Base-by-base conservation (phyloP, 1,140 invertebrate species). In the Forficula auricularia region DNA sequence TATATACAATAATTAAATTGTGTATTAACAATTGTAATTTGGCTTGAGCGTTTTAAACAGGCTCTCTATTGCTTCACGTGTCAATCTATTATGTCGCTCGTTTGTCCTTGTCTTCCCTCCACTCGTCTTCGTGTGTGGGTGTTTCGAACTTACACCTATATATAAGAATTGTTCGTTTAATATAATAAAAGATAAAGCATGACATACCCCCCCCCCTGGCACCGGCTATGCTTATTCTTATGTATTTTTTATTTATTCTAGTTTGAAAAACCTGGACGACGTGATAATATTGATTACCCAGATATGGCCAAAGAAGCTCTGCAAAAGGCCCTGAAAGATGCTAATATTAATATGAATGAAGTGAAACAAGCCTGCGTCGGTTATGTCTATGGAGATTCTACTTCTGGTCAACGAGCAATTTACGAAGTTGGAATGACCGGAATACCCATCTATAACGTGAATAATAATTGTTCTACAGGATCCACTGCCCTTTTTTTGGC, bases 391-490 rank as follows among this genome's bases (percentile, higher is more conserved):
- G 95, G 79, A 6, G 95, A 98, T 57, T 96, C 94, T 2, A 91
- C 91, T 10, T 83, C 80, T 65, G 95, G 95, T 2, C 94, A 99
- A 66, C 68, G 92, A 50, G 83, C 87, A 0, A 53, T 98, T 1
- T 98, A 99, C 61, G 79, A 90, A 59, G 64, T 98, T 31, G 95
- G 95, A 31, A 77, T 98, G 71, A 96, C 79, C 34, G 95, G 92
- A 15, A 95, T 98, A 52, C 95, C 95, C 8, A 80, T 98, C 46
- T 92, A 84, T 64, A 99, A 99, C 69, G 92, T 97, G 0, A 97
- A 98, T 62, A 99, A 98, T 57, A 96, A 96, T 56, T 98, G 95
- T 57, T 82, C 94, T 0, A 97, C 90, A 14, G 95, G 95, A 9
- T 87, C 92, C 0, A 87, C 83, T 40, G 94, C 94, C 2, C 58